Percentiles rank a stretch among this genome's conserved stretches.
phyloP scores from a whole-genome alignment of 2,113 vertebrate species.

The Phodopus roborovskii region DNA sequence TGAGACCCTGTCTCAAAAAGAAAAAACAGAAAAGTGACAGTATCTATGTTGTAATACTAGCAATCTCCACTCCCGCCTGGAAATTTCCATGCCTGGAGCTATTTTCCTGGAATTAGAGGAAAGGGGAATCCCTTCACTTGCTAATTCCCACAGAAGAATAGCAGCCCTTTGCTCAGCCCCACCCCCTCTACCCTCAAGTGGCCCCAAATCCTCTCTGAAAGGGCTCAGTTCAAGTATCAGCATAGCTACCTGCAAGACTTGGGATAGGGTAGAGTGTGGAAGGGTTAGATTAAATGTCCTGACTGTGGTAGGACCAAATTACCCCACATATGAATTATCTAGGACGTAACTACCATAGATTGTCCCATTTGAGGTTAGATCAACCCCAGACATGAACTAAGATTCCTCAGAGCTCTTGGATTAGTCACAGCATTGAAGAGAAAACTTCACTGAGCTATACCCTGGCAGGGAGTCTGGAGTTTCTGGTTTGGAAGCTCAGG shows the following conservation, averaged over 20 bases:
- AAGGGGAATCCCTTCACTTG: not conserved
- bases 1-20: not conserved
- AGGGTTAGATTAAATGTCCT: conserved; percentile 50
- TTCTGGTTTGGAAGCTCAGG: conserved; percentile 72
- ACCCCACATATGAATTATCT: conserved; percentile 32
- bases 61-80: not conserved
- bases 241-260: not conserved
- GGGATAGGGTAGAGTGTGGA: not conserved
- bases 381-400: conserved; percentile 29
- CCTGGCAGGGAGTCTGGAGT: conserved; percentile 77
- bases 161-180: not conserved
- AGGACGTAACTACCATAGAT: not conserved
- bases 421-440: conserved; percentile 64
- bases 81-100: conserved; percentile 46
- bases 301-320: not conserved
- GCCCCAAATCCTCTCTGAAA: conserved; percentile 78
- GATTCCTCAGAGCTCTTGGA: conserved; percentile 5
- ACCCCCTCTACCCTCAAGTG: conserved; percentile 36
- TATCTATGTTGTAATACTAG: not conserved
- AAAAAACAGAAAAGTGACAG: not conserved
- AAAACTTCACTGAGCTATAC: conserved; percentile 38
- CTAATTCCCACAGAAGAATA: conserved; percentile 12
- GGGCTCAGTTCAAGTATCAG: conserved; percentile 59
- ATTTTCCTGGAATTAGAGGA: conserved; percentile 51
- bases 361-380: not conserved